Evolutionary conservation across 1,140 invertebrate genomes (phyloP).

Genomic region (Drosophila pachea): DNA sequence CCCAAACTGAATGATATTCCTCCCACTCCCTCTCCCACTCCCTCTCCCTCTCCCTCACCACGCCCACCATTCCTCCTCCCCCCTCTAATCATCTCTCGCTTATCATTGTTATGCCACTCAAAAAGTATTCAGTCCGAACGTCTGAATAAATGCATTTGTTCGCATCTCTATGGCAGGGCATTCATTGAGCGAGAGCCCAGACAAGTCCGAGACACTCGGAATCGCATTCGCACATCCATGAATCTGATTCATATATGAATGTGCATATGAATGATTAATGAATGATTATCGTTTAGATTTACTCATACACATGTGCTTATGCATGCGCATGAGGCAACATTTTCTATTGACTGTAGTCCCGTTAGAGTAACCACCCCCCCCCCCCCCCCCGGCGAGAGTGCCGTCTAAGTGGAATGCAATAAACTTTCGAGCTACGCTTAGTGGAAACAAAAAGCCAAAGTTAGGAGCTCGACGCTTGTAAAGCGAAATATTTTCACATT

Average conservation of each 20-base stretch:
- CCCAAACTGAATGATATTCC: too few species aligned
- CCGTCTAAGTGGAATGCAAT: conserved; percentile 64
- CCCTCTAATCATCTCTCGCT: too few species aligned
- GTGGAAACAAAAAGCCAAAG: conserved; percentile 10
- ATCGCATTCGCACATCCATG: conserved; percentile 26
- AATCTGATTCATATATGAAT: conserved; percentile 40
- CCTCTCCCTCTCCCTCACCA: too few species aligned
- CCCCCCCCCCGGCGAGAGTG: neutral
- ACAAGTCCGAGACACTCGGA: conserved; percentile 1
- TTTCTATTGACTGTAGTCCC: conserved; percentile 4
- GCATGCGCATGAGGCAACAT: neutral
- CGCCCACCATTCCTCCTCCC: too few species aligned
- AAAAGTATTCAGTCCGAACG: too few species aligned
- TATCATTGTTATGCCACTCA: too few species aligned
- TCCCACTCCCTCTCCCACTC: too few species aligned
- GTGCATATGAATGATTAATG: conserved; percentile 47
- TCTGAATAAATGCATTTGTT: neutral
- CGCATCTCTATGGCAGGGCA: conserved; percentile 11
- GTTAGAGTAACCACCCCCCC: neutral
- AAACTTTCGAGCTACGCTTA: conserved; percentile 50
- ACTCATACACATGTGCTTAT: conserved; percentile 14
- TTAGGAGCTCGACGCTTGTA: conserved; percentile 22
- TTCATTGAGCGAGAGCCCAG: conserved; percentile 10
- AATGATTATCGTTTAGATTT: conserved; percentile 33
- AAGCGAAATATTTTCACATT: conserved; percentile 28